Evolutionary conservation across 2,113 vertebrate species (phyloP).

Genomic region (Bos javanicus): DNA sequence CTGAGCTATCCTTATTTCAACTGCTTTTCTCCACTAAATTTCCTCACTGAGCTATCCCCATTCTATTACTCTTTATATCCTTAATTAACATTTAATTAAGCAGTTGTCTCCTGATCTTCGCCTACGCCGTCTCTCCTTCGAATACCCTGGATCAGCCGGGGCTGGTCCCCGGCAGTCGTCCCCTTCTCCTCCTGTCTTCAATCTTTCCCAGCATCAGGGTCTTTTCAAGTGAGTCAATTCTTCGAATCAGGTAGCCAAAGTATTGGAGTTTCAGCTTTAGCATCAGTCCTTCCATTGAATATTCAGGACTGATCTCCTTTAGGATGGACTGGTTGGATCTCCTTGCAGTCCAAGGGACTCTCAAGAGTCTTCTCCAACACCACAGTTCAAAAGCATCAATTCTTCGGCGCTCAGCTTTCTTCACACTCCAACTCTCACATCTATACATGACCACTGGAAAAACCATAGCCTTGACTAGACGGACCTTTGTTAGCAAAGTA

Average conservation of each 20-base stretch:
- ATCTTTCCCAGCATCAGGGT: neutral
- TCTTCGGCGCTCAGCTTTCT: accelerated
- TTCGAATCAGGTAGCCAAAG: neutral
- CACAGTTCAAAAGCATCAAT: neutral
- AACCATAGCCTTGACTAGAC: neutral
- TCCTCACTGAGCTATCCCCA: too few species aligned
- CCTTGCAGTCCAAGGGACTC: neutral
- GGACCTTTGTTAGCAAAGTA: neutral
- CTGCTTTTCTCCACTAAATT: too few species aligned
- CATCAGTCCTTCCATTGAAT: neutral
- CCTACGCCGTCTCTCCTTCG: too few species aligned
- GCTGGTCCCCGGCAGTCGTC: too few species aligned
- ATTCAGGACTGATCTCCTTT: neutral
- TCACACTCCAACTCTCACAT: neutral
- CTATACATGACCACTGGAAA: neutral
- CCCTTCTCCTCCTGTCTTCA: neutral
- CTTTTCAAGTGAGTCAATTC: neutral
- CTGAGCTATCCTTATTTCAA: too few species aligned
- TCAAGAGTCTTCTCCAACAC: neutral
- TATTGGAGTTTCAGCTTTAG: neutral
- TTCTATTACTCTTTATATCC: too few species aligned
- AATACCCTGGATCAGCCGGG: too few species aligned
- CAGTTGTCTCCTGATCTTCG: too few species aligned
- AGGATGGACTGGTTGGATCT: neutral
- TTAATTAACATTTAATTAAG: too few species aligned